Evolutionary conservation across 2,113 vertebrate species (phyloP), one percentile per base, ranked within the genome.

Genomic region (Salvelinus fontinalis): DNA sequence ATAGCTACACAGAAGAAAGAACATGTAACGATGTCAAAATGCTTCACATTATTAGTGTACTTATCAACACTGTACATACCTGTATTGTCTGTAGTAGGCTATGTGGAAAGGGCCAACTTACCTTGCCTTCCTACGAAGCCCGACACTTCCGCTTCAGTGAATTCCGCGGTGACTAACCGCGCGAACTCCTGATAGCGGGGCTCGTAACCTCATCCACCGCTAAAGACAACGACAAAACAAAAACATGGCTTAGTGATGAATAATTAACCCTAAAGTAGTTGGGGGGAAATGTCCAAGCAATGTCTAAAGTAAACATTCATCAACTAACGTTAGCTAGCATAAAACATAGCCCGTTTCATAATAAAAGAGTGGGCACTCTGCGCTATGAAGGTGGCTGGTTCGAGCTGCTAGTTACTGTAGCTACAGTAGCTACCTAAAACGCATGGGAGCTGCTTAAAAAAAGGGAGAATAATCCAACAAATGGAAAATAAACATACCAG

Each of bases 181-280:
- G 92, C 93, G 86, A 99, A 94, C 80, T 98, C 96, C 93, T 87
- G 92, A 92, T 96, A 99, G 60, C 96, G 96, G 90, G 96, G 88
- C 75, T 90, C 96, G 83, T 98, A 99, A n/a, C 97, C 97, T 84
- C 97, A 98, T 75, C 89, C 94, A 11, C 97, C 96, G 48, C 97
- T 98, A 2, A 2, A 76, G 0, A 7, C 59, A 75, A 44, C 12
- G n/a, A 8, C 73, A 49, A 4, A 1, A 27, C 39, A 67, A 24
- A 39, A 5, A 18, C 0, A 44, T 11, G 2, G 0, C 39, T 44
- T 44, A 2, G 39, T 44, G 39, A 13, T 34, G 5, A 59, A 29
- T 29, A 24, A 68, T n/a, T 49, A 44, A 44, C 39, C 2, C 39
- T 44, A 44, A 44, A 44, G 39, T 44, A 44, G 39, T 44, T 44